Conservation (phyloP, 2,888 invertebrate genomes). For the Trachelus troglodyta region DNA sequence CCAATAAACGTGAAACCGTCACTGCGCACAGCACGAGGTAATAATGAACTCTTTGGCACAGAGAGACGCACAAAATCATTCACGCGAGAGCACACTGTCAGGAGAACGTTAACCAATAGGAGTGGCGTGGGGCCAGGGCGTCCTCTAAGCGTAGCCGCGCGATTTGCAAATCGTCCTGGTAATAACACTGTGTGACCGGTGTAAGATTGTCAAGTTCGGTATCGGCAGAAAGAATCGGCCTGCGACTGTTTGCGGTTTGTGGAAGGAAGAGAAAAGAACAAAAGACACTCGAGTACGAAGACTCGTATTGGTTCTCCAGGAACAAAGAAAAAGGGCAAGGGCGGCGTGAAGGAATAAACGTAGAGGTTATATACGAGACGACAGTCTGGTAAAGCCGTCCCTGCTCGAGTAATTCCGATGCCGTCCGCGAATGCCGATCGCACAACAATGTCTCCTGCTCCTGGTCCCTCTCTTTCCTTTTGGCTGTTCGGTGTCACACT, state of each 20-base stretch:
- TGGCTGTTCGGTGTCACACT: background rate
- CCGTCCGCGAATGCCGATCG: background rate
- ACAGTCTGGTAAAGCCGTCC: background rate
- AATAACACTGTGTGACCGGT: background rate
- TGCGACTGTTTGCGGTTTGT: background rate
- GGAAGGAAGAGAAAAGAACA: background rate
- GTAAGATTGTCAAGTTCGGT: background rate
- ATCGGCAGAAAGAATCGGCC: background rate
- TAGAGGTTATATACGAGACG: background rate
- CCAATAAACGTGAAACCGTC: background rate
- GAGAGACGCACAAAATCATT: background rate
- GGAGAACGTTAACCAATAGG: background rate
- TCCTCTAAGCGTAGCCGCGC: background rate
- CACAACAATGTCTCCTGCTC: background rate
- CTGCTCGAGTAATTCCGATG: background rate
- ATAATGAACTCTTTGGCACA: background rate
- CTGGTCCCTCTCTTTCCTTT: background rate
- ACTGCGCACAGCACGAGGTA: background rate
- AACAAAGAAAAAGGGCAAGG: background rate
- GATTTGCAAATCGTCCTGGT: background rate
- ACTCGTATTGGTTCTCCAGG: background rate
- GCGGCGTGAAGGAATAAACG: background rate
- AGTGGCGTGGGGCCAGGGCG: background rate
- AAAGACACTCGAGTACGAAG: background rate
- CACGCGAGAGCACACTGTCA: background rate